A percentile compares a stretch with the other conserved stretches of the same genome.
phyloP scores from a whole-genome alignment of 2,113 vertebrate genomes.

The Drymodes brunneopygia region DNA sequence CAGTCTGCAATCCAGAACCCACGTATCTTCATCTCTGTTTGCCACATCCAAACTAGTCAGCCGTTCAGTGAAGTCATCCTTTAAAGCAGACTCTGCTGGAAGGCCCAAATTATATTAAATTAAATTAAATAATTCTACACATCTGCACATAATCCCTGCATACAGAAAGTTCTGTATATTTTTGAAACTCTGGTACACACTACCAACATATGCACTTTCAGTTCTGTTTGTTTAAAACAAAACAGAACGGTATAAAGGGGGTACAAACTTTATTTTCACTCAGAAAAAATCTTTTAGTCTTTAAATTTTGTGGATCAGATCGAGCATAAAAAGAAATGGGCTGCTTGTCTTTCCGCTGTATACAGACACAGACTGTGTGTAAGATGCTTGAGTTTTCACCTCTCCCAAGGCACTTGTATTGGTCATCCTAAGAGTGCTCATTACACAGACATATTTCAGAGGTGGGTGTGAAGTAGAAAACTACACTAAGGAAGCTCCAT shows the following conservation, averaged over 20 bases:
- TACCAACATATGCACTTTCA: background rate
- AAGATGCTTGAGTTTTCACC: background rate
- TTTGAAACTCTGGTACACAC: background rate
- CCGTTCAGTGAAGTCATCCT: conserved; percentile 59
- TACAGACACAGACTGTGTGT: background rate
- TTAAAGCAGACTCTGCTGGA: conserved; percentile 57
- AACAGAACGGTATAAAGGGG: background rate
- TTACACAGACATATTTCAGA: background rate
- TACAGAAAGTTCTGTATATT: background rate
- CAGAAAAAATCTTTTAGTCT: background rate
- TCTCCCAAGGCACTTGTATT: background rate
- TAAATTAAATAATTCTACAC: background rate
- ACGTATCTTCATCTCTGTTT: conserved; percentile 56
- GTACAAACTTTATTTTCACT: background rate
- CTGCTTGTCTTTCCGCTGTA: background rate
- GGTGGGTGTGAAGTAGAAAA: background rate
- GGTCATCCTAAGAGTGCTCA: background rate
- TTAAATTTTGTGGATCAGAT: background rate
- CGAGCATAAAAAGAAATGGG: background rate
- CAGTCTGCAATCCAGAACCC: conserved; percentile 65
- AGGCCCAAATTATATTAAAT: conserved; percentile 40
- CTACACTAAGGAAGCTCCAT: background rate
- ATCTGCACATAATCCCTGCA: background rate
- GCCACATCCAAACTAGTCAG: conserved; percentile 52
- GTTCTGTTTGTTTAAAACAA: background rate